Base-by-base conservation (phyloP, 1,140 invertebrate species). In the Dendroctonus valens region DNA sequence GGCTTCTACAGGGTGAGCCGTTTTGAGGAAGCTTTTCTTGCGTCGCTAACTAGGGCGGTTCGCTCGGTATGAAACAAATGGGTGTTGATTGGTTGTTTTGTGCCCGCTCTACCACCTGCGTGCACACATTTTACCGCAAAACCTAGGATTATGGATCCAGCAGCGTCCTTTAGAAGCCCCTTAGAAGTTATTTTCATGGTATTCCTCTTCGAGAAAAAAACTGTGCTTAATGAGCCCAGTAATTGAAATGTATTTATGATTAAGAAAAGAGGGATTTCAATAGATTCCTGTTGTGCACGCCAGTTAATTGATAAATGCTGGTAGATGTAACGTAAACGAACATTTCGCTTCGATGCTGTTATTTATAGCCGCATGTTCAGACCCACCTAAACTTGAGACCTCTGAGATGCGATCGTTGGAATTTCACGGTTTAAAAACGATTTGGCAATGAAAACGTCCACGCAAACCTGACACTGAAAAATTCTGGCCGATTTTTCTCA, bases 391-490 rank as follows among this genome's bases (percentile, higher is more conserved):
- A 60, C 59, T 51, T 51, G 59, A 60, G 38, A 48, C 8, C 37
- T 60, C 11, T 40, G 37, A 9, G 15, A 44, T 12, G 14, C 42
- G 41, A 52, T 41, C 59, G 41, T 54, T 39, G 60, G 60, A 63
- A 63, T 63, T 63, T 63, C 39, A 40, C 46, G 55, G 50, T 63
- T 63, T 53, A 44, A 55, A 63, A 63, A 63, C 50, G 15, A 54
- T 63, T 63, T 63, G 60, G 60, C 60, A 63, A 63, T 53, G 60
- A 63, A 53, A 53, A 37, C 60, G 12, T 63, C 50, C 54, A 54
- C 60, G 60, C 60, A 55, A 63, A 63, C 60, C 60, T 63, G 60
- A 63, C 60, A 55, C 11, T 63, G 50, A 54, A 53, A 63, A 63
- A 63, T 62, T 1, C 26, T 26, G 26, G 26, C 26, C 26, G 48